Base-by-base conservation (phyloP, 2,888 invertebrate species). In the Pollenia griseotomentosa region DNA sequence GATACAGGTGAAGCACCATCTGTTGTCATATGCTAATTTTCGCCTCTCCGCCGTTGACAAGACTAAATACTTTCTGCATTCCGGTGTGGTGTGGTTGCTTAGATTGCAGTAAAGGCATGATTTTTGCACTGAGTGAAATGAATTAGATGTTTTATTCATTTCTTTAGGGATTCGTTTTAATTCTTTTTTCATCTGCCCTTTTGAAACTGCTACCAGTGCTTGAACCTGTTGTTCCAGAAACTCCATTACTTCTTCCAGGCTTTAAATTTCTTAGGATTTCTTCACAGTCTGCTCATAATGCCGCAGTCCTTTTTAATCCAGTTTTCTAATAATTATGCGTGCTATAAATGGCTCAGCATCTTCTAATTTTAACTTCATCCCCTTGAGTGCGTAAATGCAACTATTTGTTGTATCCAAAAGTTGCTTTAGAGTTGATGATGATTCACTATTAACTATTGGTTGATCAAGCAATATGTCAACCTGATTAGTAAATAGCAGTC, bases 11-110 rank as follows among this genome's bases (percentile, higher is more conserved):
- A 61, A 61, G 23, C 61, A 61, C 42, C 14, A 48, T 66, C 16
- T 44, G 16, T 66, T 66, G 11, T 46, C 42, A 66, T 66, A 46
- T 46, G 9, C 53, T 51, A 53, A 14, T 70, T 40, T 40, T 70
- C 53, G 11, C 14, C 40, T 12, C 16, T 68, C 68, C 33, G 68
- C 53, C 33, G 48, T 23, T 48, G 65, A 46, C 12, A 66, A 23
- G 11, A 11, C 46, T 44, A 66, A 19, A 66, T 46, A 48, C 46
- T 65, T 65, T 12, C 65, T 65, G 65, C 19, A 19, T 19, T 19
- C 19, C 19, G 19, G 19, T 19, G 19, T 19, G 19, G 19, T 19
- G 19, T 19, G 65, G 19, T 40, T 40, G 40, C 12, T 61, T 12
- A 12, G 14, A 9, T 61, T 40, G 42, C 61, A 40, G 66, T 66